Conservation (phyloP, 2,797 vertebrate species). For the Notoglanidium macrostoma region DNA sequence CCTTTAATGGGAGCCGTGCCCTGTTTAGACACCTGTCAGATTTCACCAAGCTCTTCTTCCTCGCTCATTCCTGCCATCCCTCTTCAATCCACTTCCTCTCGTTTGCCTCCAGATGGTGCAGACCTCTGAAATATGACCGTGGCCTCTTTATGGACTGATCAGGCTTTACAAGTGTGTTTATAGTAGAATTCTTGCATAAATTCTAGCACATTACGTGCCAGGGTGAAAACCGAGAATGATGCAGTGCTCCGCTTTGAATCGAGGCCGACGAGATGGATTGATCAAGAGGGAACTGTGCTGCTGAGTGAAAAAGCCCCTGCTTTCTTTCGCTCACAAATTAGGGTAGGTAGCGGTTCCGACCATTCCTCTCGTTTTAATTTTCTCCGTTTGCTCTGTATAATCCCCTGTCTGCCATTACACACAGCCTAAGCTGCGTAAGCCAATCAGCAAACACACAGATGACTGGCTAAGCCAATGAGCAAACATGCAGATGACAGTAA, state of each 20-base stretch:
- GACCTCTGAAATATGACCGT: neutral
- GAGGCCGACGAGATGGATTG: neutral
- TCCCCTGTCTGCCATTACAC: slow-evolving; percentile 51
- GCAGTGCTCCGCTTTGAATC: neutral
- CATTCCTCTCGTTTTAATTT: slow-evolving; percentile 40
- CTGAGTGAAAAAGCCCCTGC: neutral
- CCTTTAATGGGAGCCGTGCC: slow-evolving; percentile 26
- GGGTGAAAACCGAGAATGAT: neutral
- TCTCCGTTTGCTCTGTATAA: slow-evolving; percentile 46
- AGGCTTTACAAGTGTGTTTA: slow-evolving; percentile 4
- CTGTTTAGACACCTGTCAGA: slow-evolving; percentile 38
- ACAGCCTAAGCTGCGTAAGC: slow-evolving; percentile 42
- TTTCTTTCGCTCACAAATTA: slow-evolving; percentile 15
- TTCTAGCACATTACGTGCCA: neutral
- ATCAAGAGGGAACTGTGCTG: neutral
- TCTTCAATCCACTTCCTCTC: neutral
- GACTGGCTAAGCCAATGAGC: slow-evolving; percentile 49
- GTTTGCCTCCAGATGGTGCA: too few species aligned
- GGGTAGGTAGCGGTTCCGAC: slow-evolving; percentile 23
- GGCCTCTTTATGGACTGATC: neutral
- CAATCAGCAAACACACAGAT: slow-evolving; percentile 51
- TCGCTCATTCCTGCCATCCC: neutral
- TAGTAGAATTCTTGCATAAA: neutral
- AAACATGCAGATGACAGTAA: slow-evolving; percentile 51
- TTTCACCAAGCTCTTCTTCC: neutral